phyloP scores from a whole-genome alignment of 2,797 vertebrate genomes.

The Poeciliopsis turneri region DNA sequence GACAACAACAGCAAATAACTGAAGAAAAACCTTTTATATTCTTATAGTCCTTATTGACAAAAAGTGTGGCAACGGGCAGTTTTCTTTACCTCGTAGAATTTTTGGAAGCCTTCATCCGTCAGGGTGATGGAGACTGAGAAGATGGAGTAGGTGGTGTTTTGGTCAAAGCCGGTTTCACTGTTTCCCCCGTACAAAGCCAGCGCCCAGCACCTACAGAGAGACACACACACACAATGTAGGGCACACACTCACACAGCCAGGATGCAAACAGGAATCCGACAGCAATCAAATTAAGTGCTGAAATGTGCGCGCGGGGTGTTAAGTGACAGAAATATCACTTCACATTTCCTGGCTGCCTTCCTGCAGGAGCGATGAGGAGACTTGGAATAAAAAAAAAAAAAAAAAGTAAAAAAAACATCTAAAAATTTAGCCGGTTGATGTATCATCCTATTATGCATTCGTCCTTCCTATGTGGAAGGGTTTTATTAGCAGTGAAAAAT shows the following conservation, averaged over 20 bases:
- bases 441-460: not conserved
- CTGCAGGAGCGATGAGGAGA: not conserved
- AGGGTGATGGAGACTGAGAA: slow-evolving; percentile 96
- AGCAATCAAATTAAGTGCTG: slow-evolving; percentile 11
- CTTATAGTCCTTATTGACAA: not conserved
- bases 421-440: slow-evolving; percentile 5
- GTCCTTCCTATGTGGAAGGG: not conserved
- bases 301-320: slow-evolving; percentile 7
- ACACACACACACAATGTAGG: slow-evolving; percentile 1
- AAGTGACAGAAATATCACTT: slow-evolving; percentile 22
- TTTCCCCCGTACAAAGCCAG: slow-evolving; percentile 94
- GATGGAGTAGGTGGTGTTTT: slow-evolving; percentile 95
- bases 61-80: not conserved
- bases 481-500: slow-evolving; percentile 25
- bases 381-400: not conserved
- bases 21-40: not conserved
- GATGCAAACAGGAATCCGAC: slow-evolving; percentile 3
- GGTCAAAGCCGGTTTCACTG: slow-evolving; percentile 95
- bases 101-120: slow-evolving; percentile 93
- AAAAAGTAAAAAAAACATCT: slow-evolving; percentile 17
- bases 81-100: slow-evolving; percentile 88
- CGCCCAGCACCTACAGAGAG: slow-evolving; percentile 89
- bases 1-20: slow-evolving; percentile 9
- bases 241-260: slow-evolving; percentile 6
- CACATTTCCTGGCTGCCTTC: slow-evolving; percentile 20